phyloP scores from a whole-genome alignment of 2,888 invertebrate genomes.

The Eudemis profundana region DNA sequence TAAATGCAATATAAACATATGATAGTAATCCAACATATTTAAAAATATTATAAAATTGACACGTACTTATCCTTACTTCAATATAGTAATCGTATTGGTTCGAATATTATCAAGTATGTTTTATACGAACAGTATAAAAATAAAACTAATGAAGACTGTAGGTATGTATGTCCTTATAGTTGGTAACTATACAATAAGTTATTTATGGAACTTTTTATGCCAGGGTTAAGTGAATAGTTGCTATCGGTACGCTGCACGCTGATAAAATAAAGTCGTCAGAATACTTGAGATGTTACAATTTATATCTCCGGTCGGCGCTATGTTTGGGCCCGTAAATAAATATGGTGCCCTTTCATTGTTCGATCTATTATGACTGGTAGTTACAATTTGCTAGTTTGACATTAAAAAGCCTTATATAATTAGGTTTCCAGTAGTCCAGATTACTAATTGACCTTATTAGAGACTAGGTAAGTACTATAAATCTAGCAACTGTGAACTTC shows the following conservation, averaged over 20 bases:
- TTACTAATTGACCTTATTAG: conserved; percentile 42
- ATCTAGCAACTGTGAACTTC: conserved; percentile 28
- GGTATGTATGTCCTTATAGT: no score
- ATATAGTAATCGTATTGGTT: conserved; percentile 24
- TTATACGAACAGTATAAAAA: conserved; percentile 17
- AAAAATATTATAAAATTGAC: conserved; percentile 39
- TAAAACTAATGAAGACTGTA: conserved; percentile 5
- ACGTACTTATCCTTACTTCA: conserved; percentile 26
- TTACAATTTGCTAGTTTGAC: conserved; percentile 37
- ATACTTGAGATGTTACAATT: conserved; percentile 15
- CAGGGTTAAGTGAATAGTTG: conserved; percentile 21
- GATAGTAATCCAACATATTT: conserved; percentile 22
- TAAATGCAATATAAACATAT: conserved; percentile 14
- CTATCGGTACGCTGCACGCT: conserved; percentile 19
- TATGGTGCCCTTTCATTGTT: conserved; percentile 5
- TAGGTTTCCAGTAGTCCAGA: conserved; percentile 29
- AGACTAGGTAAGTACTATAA: conserved; percentile 33
- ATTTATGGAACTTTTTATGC: not conserved
- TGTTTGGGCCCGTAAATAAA: conserved; percentile 19
- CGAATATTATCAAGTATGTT: conserved; percentile 16
- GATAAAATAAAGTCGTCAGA: conserved; percentile 9
- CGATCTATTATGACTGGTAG: conserved; percentile 21
- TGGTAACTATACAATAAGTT: not conserved
- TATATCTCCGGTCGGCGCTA: conserved; percentile 11
- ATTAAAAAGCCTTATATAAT: conserved; percentile 32